Conservation (phyloP, 2,888 invertebrate species). For the Microctonus hyperodae region DNA sequence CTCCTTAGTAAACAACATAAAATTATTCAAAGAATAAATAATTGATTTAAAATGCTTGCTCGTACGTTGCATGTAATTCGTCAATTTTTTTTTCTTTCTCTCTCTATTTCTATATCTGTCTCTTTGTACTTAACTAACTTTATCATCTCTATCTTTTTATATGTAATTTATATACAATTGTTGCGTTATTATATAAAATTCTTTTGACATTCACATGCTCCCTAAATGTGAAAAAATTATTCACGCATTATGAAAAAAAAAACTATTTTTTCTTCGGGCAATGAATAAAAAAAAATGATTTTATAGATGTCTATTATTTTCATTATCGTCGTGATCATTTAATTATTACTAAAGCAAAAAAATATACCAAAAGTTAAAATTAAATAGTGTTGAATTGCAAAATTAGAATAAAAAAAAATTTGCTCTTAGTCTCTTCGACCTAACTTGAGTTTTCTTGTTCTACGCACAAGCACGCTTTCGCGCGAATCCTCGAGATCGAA, state of each 20-base stretch:
- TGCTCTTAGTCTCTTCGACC: slow-evolving; percentile 43
- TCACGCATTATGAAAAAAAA: not conserved
- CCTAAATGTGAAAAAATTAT: not conserved
- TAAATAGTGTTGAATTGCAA: not conserved
- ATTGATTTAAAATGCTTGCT: slow-evolving; percentile 48
- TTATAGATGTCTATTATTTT: not conserved
- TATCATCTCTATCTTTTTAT: slow-evolving; percentile 36
- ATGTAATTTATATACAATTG: slow-evolving; percentile 36
- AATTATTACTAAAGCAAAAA: not conserved
- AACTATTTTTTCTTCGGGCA: not conserved
- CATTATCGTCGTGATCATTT: not conserved
- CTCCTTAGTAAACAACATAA: slow-evolving; percentile 53
- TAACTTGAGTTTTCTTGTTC: slow-evolving; percentile 47
- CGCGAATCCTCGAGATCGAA: slow-evolving; percentile 46
- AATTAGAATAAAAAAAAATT: not conserved
- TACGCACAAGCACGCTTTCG: slow-evolving; percentile 47
- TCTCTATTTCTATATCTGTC: slow-evolving; percentile 29
- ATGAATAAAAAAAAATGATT: not conserved
- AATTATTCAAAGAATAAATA: slow-evolving; percentile 23
- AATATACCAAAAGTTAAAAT: not conserved
- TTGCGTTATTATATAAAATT: slow-evolving; percentile 12
- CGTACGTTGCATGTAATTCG: slow-evolving; percentile 54
- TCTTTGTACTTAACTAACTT: slow-evolving; percentile 20
- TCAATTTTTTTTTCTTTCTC: slow-evolving; percentile 33
- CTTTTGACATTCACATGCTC: slow-evolving; percentile 9